Conservation (phyloP, 1,140 invertebrate species). For the Microplitis demolitor region DNA sequence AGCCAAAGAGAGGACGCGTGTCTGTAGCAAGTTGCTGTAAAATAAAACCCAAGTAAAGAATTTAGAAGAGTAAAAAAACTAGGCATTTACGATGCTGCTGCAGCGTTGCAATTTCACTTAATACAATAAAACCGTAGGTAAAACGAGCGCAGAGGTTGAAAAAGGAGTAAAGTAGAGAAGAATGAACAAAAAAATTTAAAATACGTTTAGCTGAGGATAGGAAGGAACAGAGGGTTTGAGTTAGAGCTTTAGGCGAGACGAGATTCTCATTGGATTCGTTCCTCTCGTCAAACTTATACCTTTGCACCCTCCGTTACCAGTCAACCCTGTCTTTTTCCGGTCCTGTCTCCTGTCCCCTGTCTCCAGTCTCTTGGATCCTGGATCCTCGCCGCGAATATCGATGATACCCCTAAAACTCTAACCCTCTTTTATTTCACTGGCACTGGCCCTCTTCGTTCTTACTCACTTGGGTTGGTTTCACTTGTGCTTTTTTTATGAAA, state of each 20-base stretch:
- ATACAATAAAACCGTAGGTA: slow-evolving; percentile 52
- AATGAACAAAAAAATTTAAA: background rate
- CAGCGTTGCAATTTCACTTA: slow-evolving; percentile 53
- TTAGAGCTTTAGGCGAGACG: too few species aligned
- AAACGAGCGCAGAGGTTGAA: background rate
- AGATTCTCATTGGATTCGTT: too few species aligned
- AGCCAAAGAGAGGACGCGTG: too few species aligned
- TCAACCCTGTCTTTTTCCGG: too few species aligned
- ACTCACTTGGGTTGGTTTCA: background rate
- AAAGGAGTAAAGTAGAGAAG: background rate
- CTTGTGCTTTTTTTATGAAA: background rate
- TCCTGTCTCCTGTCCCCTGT: too few species aligned
- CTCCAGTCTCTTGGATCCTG: too few species aligned
- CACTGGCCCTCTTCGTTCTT: background rate
- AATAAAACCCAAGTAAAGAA: too few species aligned
- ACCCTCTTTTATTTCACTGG: background rate
- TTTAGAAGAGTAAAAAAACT: background rate
- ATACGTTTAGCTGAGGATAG: background rate
- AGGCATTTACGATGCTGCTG: slow-evolving; percentile 43
- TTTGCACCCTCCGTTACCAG: too few species aligned
- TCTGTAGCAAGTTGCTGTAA: too few species aligned
- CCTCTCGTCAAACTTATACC: too few species aligned
- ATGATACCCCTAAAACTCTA: background rate
- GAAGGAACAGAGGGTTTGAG: too few species aligned
- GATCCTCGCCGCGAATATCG: too few species aligned